Percentiles rank a stretch among this genome's conserved stretches.
Evolutionary conservation across 1,140 invertebrate species (phyloP).

Genomic region (Pachyrhynchus sulphureomaculatus): DNA sequence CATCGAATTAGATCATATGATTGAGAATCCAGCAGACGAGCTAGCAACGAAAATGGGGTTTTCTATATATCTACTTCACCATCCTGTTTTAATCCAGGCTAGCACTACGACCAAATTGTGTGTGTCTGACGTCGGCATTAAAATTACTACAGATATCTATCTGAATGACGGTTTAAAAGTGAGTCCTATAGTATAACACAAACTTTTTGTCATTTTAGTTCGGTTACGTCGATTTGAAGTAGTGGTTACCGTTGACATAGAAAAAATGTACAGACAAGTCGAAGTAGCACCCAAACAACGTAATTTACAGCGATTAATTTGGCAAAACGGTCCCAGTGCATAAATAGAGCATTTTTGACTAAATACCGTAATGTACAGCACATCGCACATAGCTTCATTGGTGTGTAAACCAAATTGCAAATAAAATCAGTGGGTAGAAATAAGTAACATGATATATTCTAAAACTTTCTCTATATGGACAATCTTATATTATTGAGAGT

Average conservation of each 20-base stretch:
- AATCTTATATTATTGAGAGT: constrained; percentile 30
- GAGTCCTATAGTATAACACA: constrained; percentile 43
- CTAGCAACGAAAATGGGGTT: not conserved
- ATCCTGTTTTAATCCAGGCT: constrained; percentile 35
- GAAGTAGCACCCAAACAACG: constrained; percentile 35
- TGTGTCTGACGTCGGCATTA: constrained; percentile 26
- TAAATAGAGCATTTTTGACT: constrained; percentile 40
- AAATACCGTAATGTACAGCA: constrained; percentile 49
- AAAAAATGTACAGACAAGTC: constrained; percentile 52
- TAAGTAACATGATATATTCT: constrained; percentile 20
- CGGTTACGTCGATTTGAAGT: constrained; percentile 41
- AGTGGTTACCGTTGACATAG: constrained; percentile 47
- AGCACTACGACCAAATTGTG: no score
- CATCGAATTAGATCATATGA: constrained; percentile 49
- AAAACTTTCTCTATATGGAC: constrained; percentile 44
- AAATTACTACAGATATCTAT: constrained; percentile 26
- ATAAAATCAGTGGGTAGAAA: constrained; percentile 18
- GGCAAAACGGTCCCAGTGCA: constrained; percentile 36
- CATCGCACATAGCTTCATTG: constrained; percentile 40
- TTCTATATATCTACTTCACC: constrained; percentile 48
- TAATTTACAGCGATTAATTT: constrained; percentile 49
- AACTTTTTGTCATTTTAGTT: constrained; percentile 38
- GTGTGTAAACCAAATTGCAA: constrained; percentile 35
- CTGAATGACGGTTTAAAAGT: constrained; percentile 35
- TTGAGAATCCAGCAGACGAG: constrained; percentile 34